phyloP scores from a whole-genome alignment of 2,797 vertebrate genomes.

The Pampus argenteus region DNA sequence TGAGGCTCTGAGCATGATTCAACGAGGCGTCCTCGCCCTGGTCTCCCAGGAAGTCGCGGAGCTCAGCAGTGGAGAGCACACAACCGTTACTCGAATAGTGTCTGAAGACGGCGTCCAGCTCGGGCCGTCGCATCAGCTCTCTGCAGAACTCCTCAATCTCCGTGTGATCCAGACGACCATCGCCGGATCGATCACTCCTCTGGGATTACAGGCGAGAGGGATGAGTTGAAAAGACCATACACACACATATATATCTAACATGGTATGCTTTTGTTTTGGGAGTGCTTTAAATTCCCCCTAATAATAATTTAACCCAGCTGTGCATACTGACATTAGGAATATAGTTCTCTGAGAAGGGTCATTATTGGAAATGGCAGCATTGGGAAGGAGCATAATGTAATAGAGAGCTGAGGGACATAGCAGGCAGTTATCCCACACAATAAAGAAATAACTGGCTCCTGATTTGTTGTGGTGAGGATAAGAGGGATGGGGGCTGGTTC shows the following conservation, averaged over 20 bases:
- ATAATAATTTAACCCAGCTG: slow-evolving; percentile 48
- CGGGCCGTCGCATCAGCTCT: slow-evolving; percentile 90
- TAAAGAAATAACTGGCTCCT: slow-evolving; percentile 53
- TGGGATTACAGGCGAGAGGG: slow-evolving; percentile 59
- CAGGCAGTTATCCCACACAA: slow-evolving; percentile 49
- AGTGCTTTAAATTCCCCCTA: slow-evolving; percentile 35
- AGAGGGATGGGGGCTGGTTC: slow-evolving; percentile 12
- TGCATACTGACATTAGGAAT: slow-evolving; percentile 40
- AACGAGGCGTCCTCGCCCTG: slow-evolving; percentile 91
- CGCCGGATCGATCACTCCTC: slow-evolving; percentile 91
- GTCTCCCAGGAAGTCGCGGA: slow-evolving; percentile 92
- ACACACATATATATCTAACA: slow-evolving; percentile 16
- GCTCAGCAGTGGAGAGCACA: slow-evolving; percentile 89
- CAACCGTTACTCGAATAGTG: slow-evolving; percentile 90
- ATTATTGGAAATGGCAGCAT: slow-evolving; percentile 30
- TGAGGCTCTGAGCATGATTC: slow-evolving; percentile 83
- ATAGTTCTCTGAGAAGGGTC: slow-evolving; percentile 26
- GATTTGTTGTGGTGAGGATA: slow-evolving; percentile 51
- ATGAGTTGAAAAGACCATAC: background rate
- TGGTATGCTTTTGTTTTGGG: slow-evolving; percentile 38
- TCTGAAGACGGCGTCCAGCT: slow-evolving; percentile 91
- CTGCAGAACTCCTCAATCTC: slow-evolving; percentile 96
- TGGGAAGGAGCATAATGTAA: slow-evolving; percentile 46
- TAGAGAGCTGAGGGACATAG: slow-evolving; percentile 44
- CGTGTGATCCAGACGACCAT: slow-evolving; percentile 88